Evolutionary conservation across 2,888 invertebrate genomes (phyloP).

Genomic region (Keiferia lycopersicella): DNA sequence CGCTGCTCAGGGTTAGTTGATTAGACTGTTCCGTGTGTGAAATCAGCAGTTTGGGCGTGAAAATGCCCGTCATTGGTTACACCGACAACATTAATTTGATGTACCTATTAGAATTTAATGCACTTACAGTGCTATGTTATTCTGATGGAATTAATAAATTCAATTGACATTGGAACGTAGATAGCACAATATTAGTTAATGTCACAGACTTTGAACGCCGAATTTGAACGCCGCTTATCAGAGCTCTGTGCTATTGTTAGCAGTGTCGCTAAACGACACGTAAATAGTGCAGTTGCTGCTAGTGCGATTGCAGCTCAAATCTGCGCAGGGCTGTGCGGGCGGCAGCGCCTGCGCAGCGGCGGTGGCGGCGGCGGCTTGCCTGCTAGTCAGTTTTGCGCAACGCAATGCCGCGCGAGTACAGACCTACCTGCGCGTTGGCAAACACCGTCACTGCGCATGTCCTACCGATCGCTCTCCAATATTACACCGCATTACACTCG

Average conservation of each 20-base stretch:
- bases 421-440: conserved; percentile 12
- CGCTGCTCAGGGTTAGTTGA: conserved; percentile 17
- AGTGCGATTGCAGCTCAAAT: too few species aligned
- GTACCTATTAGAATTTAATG: too few species aligned
- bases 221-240: too few species aligned
- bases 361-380: background rate
- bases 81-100: background rate
- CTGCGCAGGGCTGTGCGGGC: background rate
- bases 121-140: too few species aligned
- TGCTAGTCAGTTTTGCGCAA: conserved; percentile 14
- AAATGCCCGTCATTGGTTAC: background rate
- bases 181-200: too few species aligned
- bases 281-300: too few species aligned
- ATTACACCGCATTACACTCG: conserved; percentile 27
- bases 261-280: too few species aligned
- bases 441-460: conserved; percentile 21
- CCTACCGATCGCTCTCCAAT: conserved; percentile 20
- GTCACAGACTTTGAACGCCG: too few species aligned
- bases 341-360: background rate
- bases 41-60: background rate
- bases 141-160: too few species aligned
- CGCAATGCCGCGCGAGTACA: conserved; percentile 25
- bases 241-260: too few species aligned
- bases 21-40: background rate
- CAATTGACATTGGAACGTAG: too few species aligned